Base-by-base conservation (phyloP, 2,888 invertebrate species). In the Cephalotes varians region DNA sequence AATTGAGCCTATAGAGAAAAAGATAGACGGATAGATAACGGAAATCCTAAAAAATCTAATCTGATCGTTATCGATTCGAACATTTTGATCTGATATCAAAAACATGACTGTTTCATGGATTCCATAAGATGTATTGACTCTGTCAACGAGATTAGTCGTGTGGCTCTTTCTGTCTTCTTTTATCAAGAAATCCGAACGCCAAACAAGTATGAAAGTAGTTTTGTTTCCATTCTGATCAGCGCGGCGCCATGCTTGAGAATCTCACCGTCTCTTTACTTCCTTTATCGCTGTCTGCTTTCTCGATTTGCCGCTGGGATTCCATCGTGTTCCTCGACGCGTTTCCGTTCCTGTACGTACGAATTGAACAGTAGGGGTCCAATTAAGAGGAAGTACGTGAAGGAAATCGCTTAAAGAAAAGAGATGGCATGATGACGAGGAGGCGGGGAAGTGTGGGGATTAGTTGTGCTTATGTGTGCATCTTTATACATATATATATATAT, bases 311-410 rank as follows among this genome's bases (percentile, higher is more conserved):
- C 58, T 34, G 58, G 72, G 62, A 87, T 87, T 87, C 88, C 88
- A 86, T 85, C 56, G 89, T 88, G 86, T 88, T 87, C 83, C 82
- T 82, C 80, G 73, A 86, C 86, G 85, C 82, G 87, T 90, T 91
- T 92, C 90, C 88, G 89, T 88, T 90, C 90, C 88, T 87, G 80
- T 86, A 86, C 87, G 85, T 86, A 88, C 87, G 90, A 88, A 90
- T 89, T 86, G 90, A 89, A 88, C 85, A 74, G 86, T 85, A 86
- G 90, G 90, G 88, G 88, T 91, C 93, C 92, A 94, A 93, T 93
- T 93, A 93, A 92, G 91, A 89, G 90, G 90, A 90, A 90, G 91
- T 92, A 92, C 91, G 93, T 92, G 91, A 92, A 93, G 93, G 92
- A 93, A 93, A 94, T 93, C 91, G 92, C 91, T 93, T 89, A 88